Base-by-base conservation (phyloP, 2,797 vertebrate genomes). In the Enteromius trimaculatus region DNA sequence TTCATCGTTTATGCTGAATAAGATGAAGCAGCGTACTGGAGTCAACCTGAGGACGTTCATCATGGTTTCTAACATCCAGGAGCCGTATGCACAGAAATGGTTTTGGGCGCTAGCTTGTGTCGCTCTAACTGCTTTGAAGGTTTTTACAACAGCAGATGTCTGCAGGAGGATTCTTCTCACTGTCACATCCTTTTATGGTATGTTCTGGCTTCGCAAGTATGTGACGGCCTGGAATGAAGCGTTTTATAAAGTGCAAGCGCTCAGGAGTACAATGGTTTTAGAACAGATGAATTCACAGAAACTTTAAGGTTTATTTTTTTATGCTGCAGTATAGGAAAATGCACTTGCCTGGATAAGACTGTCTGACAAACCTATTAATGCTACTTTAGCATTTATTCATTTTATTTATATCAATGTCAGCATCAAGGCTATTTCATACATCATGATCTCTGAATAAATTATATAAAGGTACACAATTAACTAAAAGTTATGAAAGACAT, bases 111-210 rank as follows among this genome's bases (percentile, higher is more conserved):
- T 19, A 23, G 29, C 51, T 51, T n/a, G 4, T 29, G 44, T 79
- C 7, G 13, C 60, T 68, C 44, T 9, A n/a, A 16, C 29, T 37
- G 60, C 19, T 74, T n/a, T 74, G 37, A 53, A 26, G 49, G 47
- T 17, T 23, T 65, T 44, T 69, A 26, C 31, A 51, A 6, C 42
- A 47, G 68, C 42, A 21, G 14, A 82, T 23, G 39, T 72, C 66
- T 53, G 75, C 17, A 47, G 75, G 49, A 69, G n/a, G 60, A 79
- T 19, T 49, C 62, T 19, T 78, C 65, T 51, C 70, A 60, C 51
- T 0, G 77, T 34, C 39, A 6, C 80, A 64, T 75, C 81, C 85
- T 86, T 86, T 83, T 86, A 86, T 83, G 85, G 85, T 44, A 16
- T 44, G 69, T 14, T 83, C 70, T 66, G 9, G 26, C 70, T 77